Percentiles rank a stretch among this genome's conserved stretches.
These are phyloP conservation scores for Chaenodraco wilsoni DNA, from an alignment of 2,797 vertebrate species.

Conservation along the genomic window DNA sequence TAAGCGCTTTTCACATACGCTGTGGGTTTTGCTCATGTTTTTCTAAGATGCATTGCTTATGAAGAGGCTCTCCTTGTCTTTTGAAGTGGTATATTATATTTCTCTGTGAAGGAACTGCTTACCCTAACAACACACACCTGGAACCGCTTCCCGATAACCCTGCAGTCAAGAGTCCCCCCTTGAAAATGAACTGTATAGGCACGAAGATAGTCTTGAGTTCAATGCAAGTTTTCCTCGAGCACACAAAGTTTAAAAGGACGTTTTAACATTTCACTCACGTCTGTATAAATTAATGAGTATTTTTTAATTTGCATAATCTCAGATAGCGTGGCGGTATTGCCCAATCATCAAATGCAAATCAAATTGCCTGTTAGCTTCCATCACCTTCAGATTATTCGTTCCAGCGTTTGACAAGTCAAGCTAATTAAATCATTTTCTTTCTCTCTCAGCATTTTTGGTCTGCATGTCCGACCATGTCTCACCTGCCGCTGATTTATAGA, in stretches of 20 bases:
- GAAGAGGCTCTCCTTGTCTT: not conserved
- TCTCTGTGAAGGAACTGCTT: not conserved
- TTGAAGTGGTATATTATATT: not conserved
- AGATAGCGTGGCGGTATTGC: not conserved
- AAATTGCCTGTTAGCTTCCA: conserved; percentile 10
- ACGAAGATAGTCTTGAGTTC: not conserved
- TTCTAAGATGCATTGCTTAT: not conserved
- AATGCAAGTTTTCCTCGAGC: no score
- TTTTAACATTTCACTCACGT: not conserved
- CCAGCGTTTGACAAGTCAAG: conserved; percentile 34
- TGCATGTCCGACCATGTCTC: conserved; percentile 47
- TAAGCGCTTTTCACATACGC: not conserved
- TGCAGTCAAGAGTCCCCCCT: not conserved
- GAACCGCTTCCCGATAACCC: not conserved
- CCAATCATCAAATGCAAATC: conserved; percentile 35
- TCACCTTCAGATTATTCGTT: conserved; percentile 40
- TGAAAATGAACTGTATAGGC: not conserved
- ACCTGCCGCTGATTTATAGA: conserved; percentile 30
- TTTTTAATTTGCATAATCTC: conserved; percentile 36
- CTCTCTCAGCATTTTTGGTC: conserved; percentile 44
- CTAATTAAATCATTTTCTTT: conserved; percentile 42
- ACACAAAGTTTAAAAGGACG: not conserved
- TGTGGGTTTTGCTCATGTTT: not conserved
- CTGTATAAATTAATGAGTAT: not conserved
- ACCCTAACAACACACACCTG: not conserved